Percentiles rank a stretch among this genome's conserved stretches.
These are phyloP conservation scores for Columba guinea DNA, from an alignment of 2,797 vertebrate genomes.

Conservation along the genomic window DNA sequence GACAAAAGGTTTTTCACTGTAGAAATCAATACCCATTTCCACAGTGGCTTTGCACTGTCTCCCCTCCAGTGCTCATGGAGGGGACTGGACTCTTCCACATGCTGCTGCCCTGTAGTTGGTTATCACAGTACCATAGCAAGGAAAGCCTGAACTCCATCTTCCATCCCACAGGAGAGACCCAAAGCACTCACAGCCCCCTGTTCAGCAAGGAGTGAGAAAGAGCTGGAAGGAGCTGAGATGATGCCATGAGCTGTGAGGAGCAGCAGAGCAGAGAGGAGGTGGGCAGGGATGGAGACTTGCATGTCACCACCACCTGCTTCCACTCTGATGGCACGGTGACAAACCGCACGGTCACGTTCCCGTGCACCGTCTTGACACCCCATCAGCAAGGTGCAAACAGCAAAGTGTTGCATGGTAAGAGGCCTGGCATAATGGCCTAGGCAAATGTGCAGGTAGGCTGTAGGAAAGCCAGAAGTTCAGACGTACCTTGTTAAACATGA, in stretches of 20 bases:
- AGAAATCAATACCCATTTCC: not conserved
- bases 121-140: fast-evolving
- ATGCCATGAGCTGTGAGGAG: not conserved
- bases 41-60: not conserved
- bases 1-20: not conserved
- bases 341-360: not conserved
- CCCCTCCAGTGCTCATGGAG: not conserved
- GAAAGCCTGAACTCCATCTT: not conserved
- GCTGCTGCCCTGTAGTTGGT: too few species aligned
- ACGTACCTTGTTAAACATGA: not conserved
- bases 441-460: not conserved
- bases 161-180: not conserved
- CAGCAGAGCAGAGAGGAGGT: not conserved
- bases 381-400: constrained; percentile 49
- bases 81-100: fast-evolving
- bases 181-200: not conserved
- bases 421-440: not conserved
- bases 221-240: not conserved
- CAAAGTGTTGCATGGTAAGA: not conserved
- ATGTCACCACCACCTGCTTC: not conserved
- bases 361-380: not conserved
- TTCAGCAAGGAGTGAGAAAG: not conserved
- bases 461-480: constrained; percentile 24
- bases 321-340: not conserved
- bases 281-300: not conserved